Evolutionary conservation across 1,140 invertebrate species (phyloP).

Genomic region (Drosophila pallidifrons): DNA sequence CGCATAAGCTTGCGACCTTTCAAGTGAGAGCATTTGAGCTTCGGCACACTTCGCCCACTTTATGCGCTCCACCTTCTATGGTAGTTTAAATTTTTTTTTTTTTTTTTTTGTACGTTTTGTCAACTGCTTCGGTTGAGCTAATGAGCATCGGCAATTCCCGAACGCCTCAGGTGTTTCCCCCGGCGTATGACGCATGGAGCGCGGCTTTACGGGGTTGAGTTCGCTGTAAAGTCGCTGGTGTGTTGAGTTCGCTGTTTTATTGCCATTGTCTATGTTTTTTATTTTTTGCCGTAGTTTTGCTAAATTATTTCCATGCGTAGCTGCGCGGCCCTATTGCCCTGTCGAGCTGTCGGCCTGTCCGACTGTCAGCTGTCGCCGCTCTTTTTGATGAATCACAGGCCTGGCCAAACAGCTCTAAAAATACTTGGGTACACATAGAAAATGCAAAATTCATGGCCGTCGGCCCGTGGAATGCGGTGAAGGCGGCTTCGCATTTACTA

Average conservation of each 20-base stretch:
- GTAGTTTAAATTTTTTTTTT: slow-evolving; percentile 5
- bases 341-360: slow-evolving; percentile 54
- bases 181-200: slow-evolving; percentile 36
- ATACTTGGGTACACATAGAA: slow-evolving; percentile 59
- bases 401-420: slow-evolving; percentile 75
- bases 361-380: slow-evolving; percentile 78
- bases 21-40: slow-evolving; percentile 26
- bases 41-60: slow-evolving; percentile 1
- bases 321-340: slow-evolving; percentile 39
- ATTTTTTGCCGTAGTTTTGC: slow-evolving; percentile 51
- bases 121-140: slow-evolving; percentile 62
- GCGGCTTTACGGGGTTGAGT: slow-evolving; percentile 26
- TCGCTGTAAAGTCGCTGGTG: slow-evolving; percentile 1
- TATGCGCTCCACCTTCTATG: not conserved
- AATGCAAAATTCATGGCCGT: slow-evolving; percentile 80
- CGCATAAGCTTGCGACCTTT: not conserved
- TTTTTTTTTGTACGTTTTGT: slow-evolving; percentile 48
- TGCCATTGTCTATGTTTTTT: slow-evolving; percentile 57
- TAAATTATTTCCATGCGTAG: slow-evolving; percentile 79
- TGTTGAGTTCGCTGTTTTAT: slow-evolving; percentile 28
- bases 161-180: slow-evolving; percentile 75
- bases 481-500: slow-evolving; percentile 53
- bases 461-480: slow-evolving; percentile 66
- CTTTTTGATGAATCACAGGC: slow-evolving; percentile 80
- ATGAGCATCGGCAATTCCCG: slow-evolving; percentile 66